A percentile compares a stretch with the other conserved stretches of the same genome.
Conservation (phyloP, 2,888 invertebrate species). For the Leptura quadrifasciata region DNA sequence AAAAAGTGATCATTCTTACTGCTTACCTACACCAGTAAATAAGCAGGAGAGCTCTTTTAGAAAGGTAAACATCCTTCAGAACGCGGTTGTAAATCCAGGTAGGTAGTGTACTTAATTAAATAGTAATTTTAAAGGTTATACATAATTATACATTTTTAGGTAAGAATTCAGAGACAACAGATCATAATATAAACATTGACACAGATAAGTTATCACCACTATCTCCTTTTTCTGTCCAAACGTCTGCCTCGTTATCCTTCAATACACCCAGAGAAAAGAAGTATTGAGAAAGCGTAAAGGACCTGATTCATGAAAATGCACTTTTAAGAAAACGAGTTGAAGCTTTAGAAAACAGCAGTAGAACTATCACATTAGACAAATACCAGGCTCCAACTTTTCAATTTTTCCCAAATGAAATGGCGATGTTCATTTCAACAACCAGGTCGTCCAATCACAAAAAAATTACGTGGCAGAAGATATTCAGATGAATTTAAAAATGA, state of each 20-base stretch:
- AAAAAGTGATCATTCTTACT: conserved; percentile 6
- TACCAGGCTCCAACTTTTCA: conserved; percentile 19
- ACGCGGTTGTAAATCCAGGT: not conserved
- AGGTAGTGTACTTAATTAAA: conserved; percentile 5
- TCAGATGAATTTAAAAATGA: conserved; percentile 23
- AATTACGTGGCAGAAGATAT: conserved; percentile 7
- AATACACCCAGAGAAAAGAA: conserved; percentile 12
- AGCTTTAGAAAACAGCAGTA: conserved; percentile 20
- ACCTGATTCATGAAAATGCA: conserved; percentile 3
- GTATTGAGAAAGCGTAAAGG: not conserved
- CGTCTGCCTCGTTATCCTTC: conserved; percentile 11
- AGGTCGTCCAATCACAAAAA: conserved; percentile 18
- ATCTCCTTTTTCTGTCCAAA: conserved; percentile 8
- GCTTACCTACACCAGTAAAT: conserved; percentile 16
- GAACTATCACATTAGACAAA: conserved; percentile 15
- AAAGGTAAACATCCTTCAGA: not conserved
- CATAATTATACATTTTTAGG: conserved; percentile 2
- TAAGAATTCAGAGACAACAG: conserved; percentile 15
- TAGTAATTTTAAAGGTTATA: conserved; percentile 6
- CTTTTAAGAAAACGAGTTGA: conserved; percentile 10
- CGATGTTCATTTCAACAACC: conserved; percentile 22
- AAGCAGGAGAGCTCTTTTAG: conserved; percentile 16
- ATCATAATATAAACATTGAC: not conserved
- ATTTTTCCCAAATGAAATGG: conserved; percentile 21
- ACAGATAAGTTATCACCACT: not conserved